Conservation (phyloP, 2,888 invertebrate genomes). For the Dolichomitus sp. region DNA sequence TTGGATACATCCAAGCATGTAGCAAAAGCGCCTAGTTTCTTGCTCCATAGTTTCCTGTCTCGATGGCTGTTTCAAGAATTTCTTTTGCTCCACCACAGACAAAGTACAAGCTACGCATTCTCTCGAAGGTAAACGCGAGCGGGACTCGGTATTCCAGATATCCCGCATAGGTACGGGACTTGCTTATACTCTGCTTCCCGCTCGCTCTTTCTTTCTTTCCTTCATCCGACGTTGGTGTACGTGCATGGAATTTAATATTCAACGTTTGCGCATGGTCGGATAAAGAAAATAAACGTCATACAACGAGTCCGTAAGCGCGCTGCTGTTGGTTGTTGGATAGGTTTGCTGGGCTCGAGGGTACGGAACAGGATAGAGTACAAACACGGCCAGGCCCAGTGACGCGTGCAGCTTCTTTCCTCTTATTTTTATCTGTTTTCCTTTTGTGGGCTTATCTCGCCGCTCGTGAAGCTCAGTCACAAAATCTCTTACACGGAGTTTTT, state of each 20-base stretch:
- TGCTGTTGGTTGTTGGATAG: conserved; percentile 22
- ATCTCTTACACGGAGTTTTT: conserved; percentile 38
- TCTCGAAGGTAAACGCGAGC: conserved; percentile 13
- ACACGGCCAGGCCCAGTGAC: neutral
- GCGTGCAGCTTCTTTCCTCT: conserved; percentile 43
- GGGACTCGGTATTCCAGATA: conserved; percentile 40
- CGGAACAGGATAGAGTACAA: conserved; percentile 1
- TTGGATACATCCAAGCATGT: conserved; percentile 33
- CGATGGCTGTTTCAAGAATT: conserved; percentile 57
- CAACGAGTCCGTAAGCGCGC: conserved; percentile 50
- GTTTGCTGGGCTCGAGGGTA: conserved; percentile 24
- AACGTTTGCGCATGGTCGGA: conserved; percentile 64
- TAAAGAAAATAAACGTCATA: conserved; percentile 60
- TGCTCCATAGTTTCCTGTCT: neutral
- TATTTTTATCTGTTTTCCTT: conserved; percentile 27
- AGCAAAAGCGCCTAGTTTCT: neutral
- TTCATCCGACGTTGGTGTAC: conserved; percentile 15
- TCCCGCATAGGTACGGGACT: conserved; percentile 36
- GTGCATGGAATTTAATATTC: conserved; percentile 68
- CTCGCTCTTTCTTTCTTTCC: neutral
- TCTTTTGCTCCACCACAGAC: conserved; percentile 10
- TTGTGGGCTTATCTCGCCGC: conserved; percentile 22
- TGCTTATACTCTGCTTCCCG: conserved; percentile 20
- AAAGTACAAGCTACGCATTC: conserved; percentile 28
- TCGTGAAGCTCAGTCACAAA: neutral